phyloP scores from a whole-genome alignment of 2,113 vertebrate species.

The Bubo scandiacus region DNA sequence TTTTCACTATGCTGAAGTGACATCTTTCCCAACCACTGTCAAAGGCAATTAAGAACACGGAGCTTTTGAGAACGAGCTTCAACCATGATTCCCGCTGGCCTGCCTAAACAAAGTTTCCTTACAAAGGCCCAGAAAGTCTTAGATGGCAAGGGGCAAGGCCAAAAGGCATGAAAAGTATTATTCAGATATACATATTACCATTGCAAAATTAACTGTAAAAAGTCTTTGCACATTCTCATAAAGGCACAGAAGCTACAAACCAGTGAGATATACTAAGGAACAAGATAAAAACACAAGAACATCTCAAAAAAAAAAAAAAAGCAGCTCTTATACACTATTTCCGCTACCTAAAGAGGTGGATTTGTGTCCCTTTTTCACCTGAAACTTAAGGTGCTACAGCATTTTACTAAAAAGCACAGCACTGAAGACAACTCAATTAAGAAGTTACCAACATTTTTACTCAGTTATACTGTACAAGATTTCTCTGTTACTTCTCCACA shows the following conservation, averaged over 20 bases:
- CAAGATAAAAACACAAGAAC: not conserved
- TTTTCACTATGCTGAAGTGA: not conserved
- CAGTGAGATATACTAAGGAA: not conserved
- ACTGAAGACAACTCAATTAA: not conserved
- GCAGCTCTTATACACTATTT: not conserved
- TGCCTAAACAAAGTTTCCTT: not conserved
- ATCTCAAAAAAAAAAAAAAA: not conserved
- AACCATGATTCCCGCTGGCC: not conserved
- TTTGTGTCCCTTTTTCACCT: not conserved
- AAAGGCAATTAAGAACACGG: not conserved
- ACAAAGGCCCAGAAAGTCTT: not conserved
- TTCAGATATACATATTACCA: not conserved
- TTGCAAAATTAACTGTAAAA: not conserved
- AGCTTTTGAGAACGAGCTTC: not conserved
- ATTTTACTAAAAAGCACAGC: not conserved
- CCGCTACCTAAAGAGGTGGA: not conserved
- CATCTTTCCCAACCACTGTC: conserved; percentile 11
- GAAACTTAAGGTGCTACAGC: not conserved
- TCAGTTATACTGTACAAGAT: not conserved
- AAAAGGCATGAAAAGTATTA: not conserved
- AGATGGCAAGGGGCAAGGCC: not conserved
- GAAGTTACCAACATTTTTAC: not conserved
- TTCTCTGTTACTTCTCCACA: not conserved
- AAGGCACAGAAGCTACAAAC: not conserved
- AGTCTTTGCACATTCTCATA: not conserved